A percentile compares a stretch with the other conserved stretches of the same genome.
Conservation (phyloP, 2,797 vertebrate species). For the Sebastes taczanowskii region DNA sequence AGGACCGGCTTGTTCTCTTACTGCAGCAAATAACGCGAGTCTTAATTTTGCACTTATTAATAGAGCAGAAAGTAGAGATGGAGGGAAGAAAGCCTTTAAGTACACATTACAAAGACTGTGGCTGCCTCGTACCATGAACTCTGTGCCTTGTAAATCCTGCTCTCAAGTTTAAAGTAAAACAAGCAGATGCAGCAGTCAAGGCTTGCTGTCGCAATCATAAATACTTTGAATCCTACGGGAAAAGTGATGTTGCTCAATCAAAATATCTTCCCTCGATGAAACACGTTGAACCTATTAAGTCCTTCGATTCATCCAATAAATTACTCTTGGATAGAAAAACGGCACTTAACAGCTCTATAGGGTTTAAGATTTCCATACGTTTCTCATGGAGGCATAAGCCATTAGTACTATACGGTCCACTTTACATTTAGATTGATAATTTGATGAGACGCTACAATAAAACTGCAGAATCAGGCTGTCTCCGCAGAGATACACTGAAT, state of each 20-base stretch:
- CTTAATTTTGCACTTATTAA: constrained; percentile 3
- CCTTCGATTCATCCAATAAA: constrained; percentile 45
- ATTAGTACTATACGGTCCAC: constrained; percentile 42
- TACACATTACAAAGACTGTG: neutral
- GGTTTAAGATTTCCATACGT: constrained; percentile 40
- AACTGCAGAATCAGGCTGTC: constrained; percentile 52
- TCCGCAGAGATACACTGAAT: constrained; percentile 50
- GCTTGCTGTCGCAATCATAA: constrained; percentile 31
- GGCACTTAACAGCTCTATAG: constrained; percentile 17
- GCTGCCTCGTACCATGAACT: constrained; percentile 14
- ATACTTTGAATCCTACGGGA: constrained; percentile 9
- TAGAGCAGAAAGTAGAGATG: neutral
- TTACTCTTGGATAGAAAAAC: constrained; percentile 22
- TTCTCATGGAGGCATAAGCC: constrained; percentile 16
- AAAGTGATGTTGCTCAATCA: constrained; percentile 38
- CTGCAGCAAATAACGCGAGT: neutral
- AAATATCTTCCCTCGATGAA: constrained; percentile 15
- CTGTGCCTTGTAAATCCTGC: constrained; percentile 4
- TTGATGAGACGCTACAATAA: constrained; percentile 54
- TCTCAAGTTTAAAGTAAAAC: constrained; percentile 7
- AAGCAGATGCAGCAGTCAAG: neutral
- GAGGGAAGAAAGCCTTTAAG: neutral
- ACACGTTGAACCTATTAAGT: constrained; percentile 43
- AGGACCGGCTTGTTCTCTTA: neutral
- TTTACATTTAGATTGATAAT: constrained; percentile 77